Evolutionary conservation across 2,888 invertebrate species (phyloP), one percentile per base, ranked within the genome.

Genomic region (Lamellibrachia satsuma): DNA sequence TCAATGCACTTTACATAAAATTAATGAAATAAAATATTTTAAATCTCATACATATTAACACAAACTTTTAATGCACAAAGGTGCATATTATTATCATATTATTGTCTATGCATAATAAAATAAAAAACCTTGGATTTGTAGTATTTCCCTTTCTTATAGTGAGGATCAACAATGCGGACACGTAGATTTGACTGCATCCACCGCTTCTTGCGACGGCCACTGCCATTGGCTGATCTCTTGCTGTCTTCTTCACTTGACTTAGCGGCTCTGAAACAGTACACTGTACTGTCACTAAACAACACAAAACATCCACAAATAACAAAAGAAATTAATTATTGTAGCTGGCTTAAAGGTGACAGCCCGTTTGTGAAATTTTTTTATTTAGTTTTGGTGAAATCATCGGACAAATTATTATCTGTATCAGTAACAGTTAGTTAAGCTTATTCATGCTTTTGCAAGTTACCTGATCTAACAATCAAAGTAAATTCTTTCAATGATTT

Each of bases 141-240:
- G 91, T 95, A 95, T 94, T 95, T 95, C 51, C 96, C 96, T 93
- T 96, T 96, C 92, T 95, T 95, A 93, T 95, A 96, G 27, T 95
- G 94, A 93, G 96, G 95, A 94, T 96, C 96, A 52, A 97, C 94
- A 55, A 97, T 94, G 92, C 97, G 94, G 52, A 97, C 97, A 92
- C 95, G 94, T 39, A 97, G 95, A 91, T 96, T 95, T 60, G 96
- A 95, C 52, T 95, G 93, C 0, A 96, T 94, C 97, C 97, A 97
- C 27, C 52, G 52, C 11, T 39, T 60, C 3, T 22, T 75, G 22
- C n/a, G 75, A 6, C 75, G 22, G 6, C 75, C 75, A 22, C 75
- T 75, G 22, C 22, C 75, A 2, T 75, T 75, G n/a, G 75, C 15
- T 22, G 75, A 75, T 22, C 22, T 15, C 75, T 75, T 75, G 75